These are phyloP conservation scores for Oryzias sinensis DNA, from an alignment of 2,797 vertebrate species.

Conservation along the genomic window DNA sequence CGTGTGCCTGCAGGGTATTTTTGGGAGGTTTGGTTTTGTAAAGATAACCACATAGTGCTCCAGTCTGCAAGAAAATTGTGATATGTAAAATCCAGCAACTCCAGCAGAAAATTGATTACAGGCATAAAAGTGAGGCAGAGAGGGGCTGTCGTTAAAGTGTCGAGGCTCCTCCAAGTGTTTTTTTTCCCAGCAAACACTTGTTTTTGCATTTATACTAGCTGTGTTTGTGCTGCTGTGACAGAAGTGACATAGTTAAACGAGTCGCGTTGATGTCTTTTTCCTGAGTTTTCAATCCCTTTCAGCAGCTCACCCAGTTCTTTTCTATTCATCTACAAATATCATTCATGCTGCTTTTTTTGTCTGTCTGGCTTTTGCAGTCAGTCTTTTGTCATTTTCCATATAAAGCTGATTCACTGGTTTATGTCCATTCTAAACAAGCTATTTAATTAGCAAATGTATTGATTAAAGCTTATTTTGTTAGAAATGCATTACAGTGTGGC, in stretches of 20 bases:
- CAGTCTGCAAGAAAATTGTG: background rate
- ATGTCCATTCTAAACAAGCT: slow-evolving; percentile 1
- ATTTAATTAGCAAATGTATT: slow-evolving; percentile 13
- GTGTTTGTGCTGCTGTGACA: slow-evolving; percentile 4
- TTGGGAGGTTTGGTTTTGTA: background rate
- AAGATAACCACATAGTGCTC: background rate
- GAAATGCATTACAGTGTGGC: slow-evolving; percentile 3
- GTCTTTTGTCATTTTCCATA: background rate
- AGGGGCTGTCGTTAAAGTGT: slow-evolving; percentile 28
- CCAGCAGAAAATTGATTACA: slow-evolving; percentile 15
- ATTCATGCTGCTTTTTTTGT: background rate
- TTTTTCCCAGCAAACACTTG: slow-evolving; percentile 13
- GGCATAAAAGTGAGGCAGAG: slow-evolving; percentile 14
- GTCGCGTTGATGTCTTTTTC: slow-evolving; percentile 8
- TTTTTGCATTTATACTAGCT: slow-evolving; percentile 14
- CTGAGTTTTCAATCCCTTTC: slow-evolving; percentile 8
- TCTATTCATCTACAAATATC: slow-evolving; percentile 3
- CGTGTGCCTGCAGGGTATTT: background rate
- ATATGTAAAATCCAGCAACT: slow-evolving; percentile 6
- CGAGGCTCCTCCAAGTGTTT: slow-evolving; percentile 1
- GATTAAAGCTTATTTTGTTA: slow-evolving; percentile 15
- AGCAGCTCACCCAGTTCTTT: slow-evolving; percentile 7
- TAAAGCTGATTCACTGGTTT: slow-evolving; percentile 4
- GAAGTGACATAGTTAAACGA: background rate
- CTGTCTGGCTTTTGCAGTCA: background rate